These are phyloP conservation scores for Ursus arctos DNA, from an alignment of 2,113 vertebrate genomes.

Conservation along the genomic window DNA sequence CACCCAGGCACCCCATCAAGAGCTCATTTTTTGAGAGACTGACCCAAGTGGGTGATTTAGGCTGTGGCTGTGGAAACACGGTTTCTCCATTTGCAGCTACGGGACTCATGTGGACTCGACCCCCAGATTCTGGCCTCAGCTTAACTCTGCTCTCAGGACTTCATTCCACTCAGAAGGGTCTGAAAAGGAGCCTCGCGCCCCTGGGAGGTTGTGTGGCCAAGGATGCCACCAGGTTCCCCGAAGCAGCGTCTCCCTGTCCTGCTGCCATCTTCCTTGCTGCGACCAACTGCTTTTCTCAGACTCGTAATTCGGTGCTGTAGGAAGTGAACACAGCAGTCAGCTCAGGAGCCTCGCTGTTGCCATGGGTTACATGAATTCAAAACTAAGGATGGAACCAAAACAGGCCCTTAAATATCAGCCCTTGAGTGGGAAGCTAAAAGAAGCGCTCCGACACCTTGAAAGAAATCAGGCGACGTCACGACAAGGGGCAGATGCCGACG, in stretches of 20 bases:
- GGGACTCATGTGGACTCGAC: fast-evolving
- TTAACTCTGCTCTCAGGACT: background rate
- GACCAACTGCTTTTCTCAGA: background rate
- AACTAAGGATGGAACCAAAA: constrained; percentile 5
- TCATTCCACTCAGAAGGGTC: background rate
- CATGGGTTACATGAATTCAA: constrained; percentile 62
- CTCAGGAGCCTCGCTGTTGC: constrained; percentile 1
- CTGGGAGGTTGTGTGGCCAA: background rate
- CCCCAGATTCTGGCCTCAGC: background rate
- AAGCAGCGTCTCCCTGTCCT: background rate
- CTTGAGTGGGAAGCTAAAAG: background rate
- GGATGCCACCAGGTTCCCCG: background rate
- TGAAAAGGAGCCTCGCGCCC: fast-evolving
- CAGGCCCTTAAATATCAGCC: background rate
- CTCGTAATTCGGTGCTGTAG: background rate
- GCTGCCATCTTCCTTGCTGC: background rate
- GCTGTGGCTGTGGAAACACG: background rate
- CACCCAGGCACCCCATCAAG: background rate
- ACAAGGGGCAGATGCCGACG: fast-evolving
- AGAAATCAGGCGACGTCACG: background rate
- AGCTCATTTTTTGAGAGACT: background rate
- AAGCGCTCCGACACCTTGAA: background rate
- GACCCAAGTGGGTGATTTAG: fast-evolving
- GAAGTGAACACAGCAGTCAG: background rate
- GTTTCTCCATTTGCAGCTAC: background rate